A percentile compares a stretch with the other conserved stretches of the same genome.
Conservation (phyloP, 2,113 vertebrate genomes). For the Pomatostomus ruficeps region DNA sequence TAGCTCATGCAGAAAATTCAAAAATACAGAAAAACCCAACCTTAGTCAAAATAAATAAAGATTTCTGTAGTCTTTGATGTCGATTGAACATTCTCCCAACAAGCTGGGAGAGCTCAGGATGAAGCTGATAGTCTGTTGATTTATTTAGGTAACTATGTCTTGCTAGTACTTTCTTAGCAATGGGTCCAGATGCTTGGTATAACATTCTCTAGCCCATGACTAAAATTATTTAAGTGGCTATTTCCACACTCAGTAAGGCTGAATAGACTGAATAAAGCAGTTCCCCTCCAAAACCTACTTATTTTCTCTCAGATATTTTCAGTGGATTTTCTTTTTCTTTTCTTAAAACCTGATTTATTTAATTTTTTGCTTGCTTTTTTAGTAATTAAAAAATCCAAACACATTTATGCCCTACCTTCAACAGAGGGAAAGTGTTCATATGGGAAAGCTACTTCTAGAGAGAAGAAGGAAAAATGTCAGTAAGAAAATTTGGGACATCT, state of each 20-base stretch:
- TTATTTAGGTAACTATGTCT: constrained; percentile 11
- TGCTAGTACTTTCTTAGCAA: neutral
- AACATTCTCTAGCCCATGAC: neutral
- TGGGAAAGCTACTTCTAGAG: neutral
- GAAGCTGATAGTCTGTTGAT: neutral
- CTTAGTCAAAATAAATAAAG: neutral
- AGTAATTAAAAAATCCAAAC: neutral
- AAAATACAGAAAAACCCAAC: neutral
- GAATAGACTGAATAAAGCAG: neutral
- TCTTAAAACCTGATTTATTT: neutral
- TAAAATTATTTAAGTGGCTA: neutral
- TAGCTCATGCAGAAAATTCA: neutral
- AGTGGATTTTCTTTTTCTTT: neutral
- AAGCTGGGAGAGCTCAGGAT: neutral
- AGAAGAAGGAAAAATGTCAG: neutral
- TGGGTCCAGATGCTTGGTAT: neutral
- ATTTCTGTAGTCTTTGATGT: neutral
- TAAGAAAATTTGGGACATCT: neutral
- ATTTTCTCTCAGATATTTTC: neutral
- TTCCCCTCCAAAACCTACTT: neutral
- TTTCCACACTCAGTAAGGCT: neutral
- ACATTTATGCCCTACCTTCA: neutral
- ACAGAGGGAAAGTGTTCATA: neutral
- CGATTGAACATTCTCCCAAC: neutral
- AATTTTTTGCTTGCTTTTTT: neutral